Conservation (phyloP, 2,113 vertebrate genomes). For the Caretta caretta region DNA sequence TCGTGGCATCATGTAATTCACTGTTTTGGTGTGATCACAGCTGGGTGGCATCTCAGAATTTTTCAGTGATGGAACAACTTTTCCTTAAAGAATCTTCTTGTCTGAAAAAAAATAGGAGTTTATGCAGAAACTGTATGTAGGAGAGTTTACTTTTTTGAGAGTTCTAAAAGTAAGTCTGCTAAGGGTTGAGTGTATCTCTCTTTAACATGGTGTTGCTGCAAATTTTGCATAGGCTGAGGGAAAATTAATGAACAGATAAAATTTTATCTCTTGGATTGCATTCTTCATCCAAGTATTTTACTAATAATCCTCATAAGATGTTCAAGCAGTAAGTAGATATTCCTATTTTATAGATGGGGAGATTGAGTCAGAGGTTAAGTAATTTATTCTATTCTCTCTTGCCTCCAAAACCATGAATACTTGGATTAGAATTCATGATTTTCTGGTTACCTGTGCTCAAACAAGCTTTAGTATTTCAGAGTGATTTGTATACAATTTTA, state of each 20-base stretch:
- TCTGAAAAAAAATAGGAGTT: background rate
- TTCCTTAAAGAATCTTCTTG: background rate
- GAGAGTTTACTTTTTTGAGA: background rate
- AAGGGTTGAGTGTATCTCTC: background rate
- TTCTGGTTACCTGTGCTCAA: background rate
- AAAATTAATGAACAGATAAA: background rate
- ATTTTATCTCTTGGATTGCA: background rate
- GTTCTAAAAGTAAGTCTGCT: background rate
- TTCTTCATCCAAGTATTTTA: background rate
- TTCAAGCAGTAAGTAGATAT: background rate
- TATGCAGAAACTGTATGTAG: background rate
- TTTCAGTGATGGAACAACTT: background rate
- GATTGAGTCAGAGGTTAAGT: background rate
- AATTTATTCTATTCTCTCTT: background rate
- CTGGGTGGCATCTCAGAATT: background rate
- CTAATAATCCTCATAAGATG: background rate
- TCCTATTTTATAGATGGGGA: background rate
- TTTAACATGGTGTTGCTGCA: background rate
- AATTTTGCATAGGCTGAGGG: background rate
- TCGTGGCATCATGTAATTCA: background rate
- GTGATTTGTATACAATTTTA: background rate
- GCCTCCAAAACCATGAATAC: background rate
- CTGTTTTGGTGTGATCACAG: background rate
- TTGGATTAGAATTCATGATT: background rate
- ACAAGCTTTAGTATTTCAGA: background rate